Percentiles rank a stretch among this genome's conserved stretches.
Evolutionary conservation across 2,888 invertebrate genomes (phyloP).

Genomic region (Corbicula japonica): DNA sequence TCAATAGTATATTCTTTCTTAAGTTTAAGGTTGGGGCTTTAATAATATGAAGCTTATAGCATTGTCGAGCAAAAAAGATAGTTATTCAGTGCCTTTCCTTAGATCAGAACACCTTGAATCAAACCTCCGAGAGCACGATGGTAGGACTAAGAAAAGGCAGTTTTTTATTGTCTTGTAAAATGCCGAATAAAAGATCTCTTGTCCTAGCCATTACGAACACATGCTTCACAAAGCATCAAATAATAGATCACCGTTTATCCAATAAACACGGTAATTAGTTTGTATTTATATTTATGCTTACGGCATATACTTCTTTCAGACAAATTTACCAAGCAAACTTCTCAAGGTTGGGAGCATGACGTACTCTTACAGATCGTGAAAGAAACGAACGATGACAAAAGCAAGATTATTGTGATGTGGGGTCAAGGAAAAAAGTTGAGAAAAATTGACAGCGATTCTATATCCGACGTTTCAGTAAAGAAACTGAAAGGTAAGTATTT

Average conservation of each 20-base stretch:
- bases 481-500: constrained; percentile 31
- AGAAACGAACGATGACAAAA: neutral
- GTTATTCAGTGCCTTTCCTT: too few species aligned
- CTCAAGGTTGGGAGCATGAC: constrained; percentile 42
- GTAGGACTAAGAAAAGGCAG: neutral
- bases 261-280: neutral
- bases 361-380: constrained; percentile 10
- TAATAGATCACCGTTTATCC: neutral
- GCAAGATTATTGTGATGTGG: constrained; percentile 3
- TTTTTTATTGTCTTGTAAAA: neutral
- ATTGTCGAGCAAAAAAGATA: too few species aligned
- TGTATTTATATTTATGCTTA: too few species aligned
- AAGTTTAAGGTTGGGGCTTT: too few species aligned
- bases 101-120: neutral
- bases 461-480: constrained; percentile 21
- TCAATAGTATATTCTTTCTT: too few species aligned
- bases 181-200: too few species aligned
- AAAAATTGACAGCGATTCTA: neutral
- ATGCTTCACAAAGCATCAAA: neutral
- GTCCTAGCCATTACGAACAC: neutral
- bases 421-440: constrained; percentile 7
- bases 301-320: constrained; percentile 7
- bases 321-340: constrained; percentile 29
- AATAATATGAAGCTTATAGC: too few species aligned
- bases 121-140: too few species aligned